Conservation (phyloP, 2,797 vertebrate genomes). For the Nasua narica region DNA sequence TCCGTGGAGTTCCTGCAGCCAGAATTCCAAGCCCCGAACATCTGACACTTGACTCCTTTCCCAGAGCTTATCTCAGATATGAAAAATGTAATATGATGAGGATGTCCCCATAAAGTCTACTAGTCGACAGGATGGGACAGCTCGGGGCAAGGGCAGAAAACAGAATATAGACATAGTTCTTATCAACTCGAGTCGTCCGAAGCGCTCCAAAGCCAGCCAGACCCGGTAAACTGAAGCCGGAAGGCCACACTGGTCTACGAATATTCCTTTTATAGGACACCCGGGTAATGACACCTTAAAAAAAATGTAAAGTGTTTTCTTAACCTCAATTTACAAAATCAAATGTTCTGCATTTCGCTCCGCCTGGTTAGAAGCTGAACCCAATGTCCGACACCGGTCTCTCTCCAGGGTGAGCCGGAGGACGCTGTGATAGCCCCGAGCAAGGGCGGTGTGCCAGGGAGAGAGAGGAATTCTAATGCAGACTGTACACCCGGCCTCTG, state of each 20-base stretch:
- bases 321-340: background rate
- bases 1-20: background rate
- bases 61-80: background rate
- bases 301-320: background rate
- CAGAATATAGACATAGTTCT: fast-evolving
- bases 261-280: background rate
- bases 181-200: too few relatives aligned
- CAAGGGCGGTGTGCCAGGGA: background rate
- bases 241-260: background rate
- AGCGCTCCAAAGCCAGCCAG: background rate
- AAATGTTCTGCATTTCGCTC: background rate
- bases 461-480: background rate
- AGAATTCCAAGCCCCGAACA: background rate
- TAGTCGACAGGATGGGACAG: background rate
- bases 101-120: background rate
- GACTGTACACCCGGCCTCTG: background rate
- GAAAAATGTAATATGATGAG: background rate
- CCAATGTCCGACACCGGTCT: background rate
- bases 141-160: background rate
- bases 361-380: constrained; percentile 7
- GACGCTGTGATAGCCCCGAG: background rate
- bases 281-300: background rate
- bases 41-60: background rate
- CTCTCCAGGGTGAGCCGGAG: background rate
- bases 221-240: background rate